Percentiles rank a stretch among this genome's conserved stretches.
Conservation (phyloP, 2,797 vertebrate species). For the Intellagama lesueurii region DNA sequence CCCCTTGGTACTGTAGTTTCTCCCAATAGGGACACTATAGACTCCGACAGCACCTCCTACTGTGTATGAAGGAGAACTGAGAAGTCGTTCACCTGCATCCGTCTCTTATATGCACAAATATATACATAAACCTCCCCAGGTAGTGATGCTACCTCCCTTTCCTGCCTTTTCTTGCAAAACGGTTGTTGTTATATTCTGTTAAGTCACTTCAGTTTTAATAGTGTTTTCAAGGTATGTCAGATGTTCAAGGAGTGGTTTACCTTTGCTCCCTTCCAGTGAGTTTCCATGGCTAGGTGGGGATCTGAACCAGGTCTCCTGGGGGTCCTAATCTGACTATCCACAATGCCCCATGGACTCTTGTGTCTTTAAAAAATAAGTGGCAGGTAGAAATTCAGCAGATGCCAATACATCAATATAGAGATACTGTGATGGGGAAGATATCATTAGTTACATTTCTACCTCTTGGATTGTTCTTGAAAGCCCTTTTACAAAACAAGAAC, state of each 20-base stretch:
- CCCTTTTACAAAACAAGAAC: neutral
- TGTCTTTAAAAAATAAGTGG: neutral
- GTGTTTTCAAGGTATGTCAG: no score
- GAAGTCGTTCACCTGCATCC: neutral
- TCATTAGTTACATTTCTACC: neutral
- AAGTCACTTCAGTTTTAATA: no score
- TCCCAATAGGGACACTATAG: slow-evolving; percentile 11
- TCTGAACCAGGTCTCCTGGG: no score
- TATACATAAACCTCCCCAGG: neutral
- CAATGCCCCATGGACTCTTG: neutral
- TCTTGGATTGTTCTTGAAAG: neutral
- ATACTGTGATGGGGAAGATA: neutral
- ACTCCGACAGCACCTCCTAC: neutral
- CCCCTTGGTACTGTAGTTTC: neutral
- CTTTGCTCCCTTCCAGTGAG: no score
- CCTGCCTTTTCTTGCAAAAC: no score
- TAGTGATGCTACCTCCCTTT: neutral
- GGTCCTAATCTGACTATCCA: no score
- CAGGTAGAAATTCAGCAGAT: neutral
- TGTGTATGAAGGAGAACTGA: neutral
- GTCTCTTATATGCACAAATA: neutral
- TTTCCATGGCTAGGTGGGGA: no score
- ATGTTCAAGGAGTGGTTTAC: no score
- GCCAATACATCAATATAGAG: neutral
- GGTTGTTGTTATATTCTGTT: no score